Evolutionary conservation across 2,797 vertebrate genomes (phyloP), one percentile per base, ranked within the genome.

Genomic region (Hybognathus amarus): DNA sequence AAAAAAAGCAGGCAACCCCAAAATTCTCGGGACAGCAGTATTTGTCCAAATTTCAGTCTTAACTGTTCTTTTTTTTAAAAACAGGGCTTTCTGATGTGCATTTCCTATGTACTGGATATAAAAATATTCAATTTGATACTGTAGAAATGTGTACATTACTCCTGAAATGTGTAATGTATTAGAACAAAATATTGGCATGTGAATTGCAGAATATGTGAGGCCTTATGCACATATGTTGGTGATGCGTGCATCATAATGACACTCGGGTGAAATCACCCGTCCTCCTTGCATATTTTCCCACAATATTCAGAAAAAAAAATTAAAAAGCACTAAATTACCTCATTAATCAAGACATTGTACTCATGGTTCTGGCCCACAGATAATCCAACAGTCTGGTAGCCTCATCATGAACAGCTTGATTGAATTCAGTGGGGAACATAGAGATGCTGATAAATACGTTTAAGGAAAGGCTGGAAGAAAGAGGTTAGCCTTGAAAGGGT

Each of bases 371-470:
- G 68, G 54, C 33, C 11, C 15, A 11, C 54, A 24, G 40, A 56
- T 77, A 56, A 59, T 68, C 63, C 73, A 76, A 42, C 63, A 83
- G 75, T 83, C 74, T 83, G 74, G 47, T 45, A n/a, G 50, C 64
- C 63, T 69, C 73, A 40, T 56, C 24, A 67, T 30, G 64, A 77
- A 67, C 64, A 68, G 73, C 63, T 61, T 77, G 50, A 77, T 24
- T 83, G 27, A 77, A 78, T 78, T 83, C 54, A 61, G 38, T 27
- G 17, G 30, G 20, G 40, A 71, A 22, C 42, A 61, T n/a, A 30
- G 82, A 61, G 64, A 83, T 70, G 71, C 17, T 68, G 66, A 78
- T 83, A 75, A 83, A 78, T 71, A 63, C 47, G 75, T 83, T 83
- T 27, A 77, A n/a, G 64, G 54, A 47, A 83, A 63, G 40, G 22